These are phyloP conservation scores for Phanerotoma sp. DNA, from an alignment of 2,888 invertebrate genomes.

Conservation along the genomic window DNA sequence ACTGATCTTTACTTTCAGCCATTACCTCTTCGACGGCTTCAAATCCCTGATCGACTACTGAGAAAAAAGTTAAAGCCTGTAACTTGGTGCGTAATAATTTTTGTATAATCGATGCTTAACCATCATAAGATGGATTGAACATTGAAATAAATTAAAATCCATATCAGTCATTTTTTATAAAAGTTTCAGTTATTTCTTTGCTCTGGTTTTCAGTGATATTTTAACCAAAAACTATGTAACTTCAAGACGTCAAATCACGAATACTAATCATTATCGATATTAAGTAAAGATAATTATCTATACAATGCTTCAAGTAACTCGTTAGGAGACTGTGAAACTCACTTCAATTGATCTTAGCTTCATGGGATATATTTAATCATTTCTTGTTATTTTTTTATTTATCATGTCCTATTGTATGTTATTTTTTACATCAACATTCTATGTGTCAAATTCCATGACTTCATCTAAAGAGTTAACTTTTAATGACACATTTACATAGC, in stretches of 20 bases:
- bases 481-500: constrained; percentile 48
- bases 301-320: constrained; percentile 6
- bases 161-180: background rate
- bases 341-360: too few species aligned
- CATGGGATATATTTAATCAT: too few species aligned
- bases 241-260: background rate
- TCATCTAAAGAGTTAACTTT: constrained; percentile 34
- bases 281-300: constrained; percentile 16
- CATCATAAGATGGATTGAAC: constrained; percentile 31
- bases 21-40: constrained; percentile 21
- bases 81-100: constrained; percentile 40
- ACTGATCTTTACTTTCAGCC: constrained; percentile 23
- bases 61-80: background rate
- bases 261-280: constrained; percentile 7
- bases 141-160: constrained; percentile 40
- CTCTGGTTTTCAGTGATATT: too few species aligned
- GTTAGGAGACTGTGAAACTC: too few species aligned
- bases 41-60: constrained; percentile 13
- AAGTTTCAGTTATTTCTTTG: too few species aligned
- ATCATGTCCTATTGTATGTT: constrained; percentile 36
- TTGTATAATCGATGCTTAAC: constrained; percentile 41
- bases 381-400: too few species aligned
- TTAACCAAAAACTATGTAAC: too few species aligned
- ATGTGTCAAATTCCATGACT: constrained; percentile 29
- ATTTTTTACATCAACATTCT: too few species aligned